Conservation (phyloP, 1,140 invertebrate species). For the Cheumatopsyche charites region DNA sequence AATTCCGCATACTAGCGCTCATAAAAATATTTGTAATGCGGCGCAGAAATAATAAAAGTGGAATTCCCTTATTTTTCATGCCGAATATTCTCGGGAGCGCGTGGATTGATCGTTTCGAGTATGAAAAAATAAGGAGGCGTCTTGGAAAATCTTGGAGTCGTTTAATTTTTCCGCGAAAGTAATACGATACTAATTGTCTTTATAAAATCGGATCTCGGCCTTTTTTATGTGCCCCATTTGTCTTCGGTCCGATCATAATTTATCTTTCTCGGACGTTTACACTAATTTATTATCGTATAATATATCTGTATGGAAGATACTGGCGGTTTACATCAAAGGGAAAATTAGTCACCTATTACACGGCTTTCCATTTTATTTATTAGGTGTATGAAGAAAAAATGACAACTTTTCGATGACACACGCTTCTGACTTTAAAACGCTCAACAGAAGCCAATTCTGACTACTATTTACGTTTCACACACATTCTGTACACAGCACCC, state of each 20-base stretch:
- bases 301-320: conserved; percentile 1
- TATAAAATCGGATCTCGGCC: conserved; percentile 47
- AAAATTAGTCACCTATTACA: neutral
- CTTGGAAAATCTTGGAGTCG: neutral
- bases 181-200: conserved; percentile 48
- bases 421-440: neutral
- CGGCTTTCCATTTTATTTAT: neutral
- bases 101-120: neutral
- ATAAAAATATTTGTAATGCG: neutral
- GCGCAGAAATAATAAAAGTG: neutral
- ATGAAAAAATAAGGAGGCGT: neutral
- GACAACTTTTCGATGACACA: neutral
- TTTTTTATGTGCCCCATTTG: conserved; percentile 46
- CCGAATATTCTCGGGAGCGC: neutral
- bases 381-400: neutral
- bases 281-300: conserved; percentile 43
- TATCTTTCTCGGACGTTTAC: conserved; percentile 45
- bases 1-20: neutral
- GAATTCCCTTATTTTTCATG: neutral
- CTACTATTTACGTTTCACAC: conserved; percentile 17
- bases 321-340: neutral
- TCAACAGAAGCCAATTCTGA: neutral
- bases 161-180: conserved; percentile 21
- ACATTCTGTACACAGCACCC: neutral
- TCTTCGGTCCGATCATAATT: conserved; percentile 47